A percentile compares a stretch with the other conserved stretches of the same genome.
These are phyloP conservation scores for Canis aureus DNA, from an alignment of 2,113 vertebrate genomes.

Conservation along the genomic window DNA sequence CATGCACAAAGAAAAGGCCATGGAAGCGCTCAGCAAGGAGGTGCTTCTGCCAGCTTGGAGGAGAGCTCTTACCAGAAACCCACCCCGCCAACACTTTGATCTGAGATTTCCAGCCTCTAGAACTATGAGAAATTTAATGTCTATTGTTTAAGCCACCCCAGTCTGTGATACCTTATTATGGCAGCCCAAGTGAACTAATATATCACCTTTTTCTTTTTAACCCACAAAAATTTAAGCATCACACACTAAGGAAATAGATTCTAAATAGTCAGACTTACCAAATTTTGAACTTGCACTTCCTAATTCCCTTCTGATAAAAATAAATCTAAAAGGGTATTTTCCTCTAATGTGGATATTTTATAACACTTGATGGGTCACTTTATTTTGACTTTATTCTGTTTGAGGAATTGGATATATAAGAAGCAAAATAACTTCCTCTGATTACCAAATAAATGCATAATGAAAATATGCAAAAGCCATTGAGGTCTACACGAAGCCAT, in stretches of 20 bases:
- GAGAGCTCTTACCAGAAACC: neutral
- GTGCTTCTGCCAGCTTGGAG: neutral
- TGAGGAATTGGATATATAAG: conserved; percentile 3
- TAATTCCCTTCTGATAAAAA: neutral
- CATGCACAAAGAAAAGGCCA: neutral
- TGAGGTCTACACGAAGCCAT: neutral
- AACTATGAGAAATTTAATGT: neutral
- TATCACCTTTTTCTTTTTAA: neutral
- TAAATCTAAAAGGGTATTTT: neutral
- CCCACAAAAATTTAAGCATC: neutral
- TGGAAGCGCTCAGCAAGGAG: neutral
- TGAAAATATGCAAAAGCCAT: conserved; percentile 44
- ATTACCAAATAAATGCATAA: conserved; percentile 47
- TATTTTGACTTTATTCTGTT: neutral
- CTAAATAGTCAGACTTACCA: neutral
- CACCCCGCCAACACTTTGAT: neutral
- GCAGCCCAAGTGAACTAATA: neutral
- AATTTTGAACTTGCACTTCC: neutral
- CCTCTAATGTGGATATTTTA: neutral
- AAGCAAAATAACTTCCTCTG: conserved; percentile 47
- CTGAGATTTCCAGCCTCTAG: neutral
- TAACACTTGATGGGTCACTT: neutral
- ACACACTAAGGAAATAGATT: neutral
- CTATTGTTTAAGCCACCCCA: neutral
- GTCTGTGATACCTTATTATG: neutral